Evolutionary conservation across 30 jellyfish, hydroid and myxozoan genomes (phyloP), one percentile per base, ranked within the genome.

Genomic region (Nemopilema nomurai): DNA sequence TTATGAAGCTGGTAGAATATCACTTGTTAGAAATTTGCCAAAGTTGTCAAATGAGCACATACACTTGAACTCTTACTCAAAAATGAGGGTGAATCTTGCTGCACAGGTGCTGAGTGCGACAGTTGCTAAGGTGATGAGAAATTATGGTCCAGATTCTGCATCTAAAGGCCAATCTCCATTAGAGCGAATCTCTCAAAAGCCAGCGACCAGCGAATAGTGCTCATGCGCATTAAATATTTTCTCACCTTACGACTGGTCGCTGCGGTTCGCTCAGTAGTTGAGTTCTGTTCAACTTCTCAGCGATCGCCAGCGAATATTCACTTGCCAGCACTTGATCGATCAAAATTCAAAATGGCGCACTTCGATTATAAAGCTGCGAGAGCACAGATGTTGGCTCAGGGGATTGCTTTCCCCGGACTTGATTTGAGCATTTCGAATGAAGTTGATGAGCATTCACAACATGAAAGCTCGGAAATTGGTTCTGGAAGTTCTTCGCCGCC

Each of bases 91-190:
- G 63, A 62, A 77, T 28, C 77, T 77, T 25, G 77, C 87, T 0
- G 77, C 77, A 8, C 87, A 77, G 66, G 78, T 77, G 66, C 25
- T 77, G 77, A 77, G 87, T 31, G 64, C 51, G 75, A 50, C 87
- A 50, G 87, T 76, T 76, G 87, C 87, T 50, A 49, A 53, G 71
- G 87, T 76, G 29, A 76, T 76, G 87, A 76, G 64, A 8, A 51
- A 25, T 21, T 76, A 76, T 53, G 76, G 87, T 76, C 75, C 87
- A 50, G 76, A 50, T 51, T 51, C 75, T 50, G 75, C 87, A 49
- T 62, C 78, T 27, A 49, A 82, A 70, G 92, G 80, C 86, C 86
- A 69, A 74, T 83, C 86, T 82, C 91, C 91, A 82, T 68, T 82
- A 82, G 70, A 0, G 91, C 84, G 76, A 82, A 67, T 82, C 77